Base-by-base conservation (phyloP, 2,113 vertebrate species). In the Odontophorus gujanensis region DNA sequence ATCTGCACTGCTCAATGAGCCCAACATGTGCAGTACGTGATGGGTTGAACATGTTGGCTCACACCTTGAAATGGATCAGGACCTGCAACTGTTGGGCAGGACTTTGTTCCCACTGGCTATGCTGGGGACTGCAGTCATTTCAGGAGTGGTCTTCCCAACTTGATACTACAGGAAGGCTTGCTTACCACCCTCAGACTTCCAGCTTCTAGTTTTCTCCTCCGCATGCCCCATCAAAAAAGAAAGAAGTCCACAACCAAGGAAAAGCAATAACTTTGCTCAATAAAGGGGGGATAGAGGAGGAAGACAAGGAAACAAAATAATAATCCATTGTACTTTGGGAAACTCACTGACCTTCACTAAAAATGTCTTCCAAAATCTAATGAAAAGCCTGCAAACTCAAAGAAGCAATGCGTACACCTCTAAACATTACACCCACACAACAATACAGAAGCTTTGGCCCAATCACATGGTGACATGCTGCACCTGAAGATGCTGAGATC, bases 31-130 rank as follows among this genome's bases (percentile, higher is more conserved):
- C 25, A 30, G 68, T 13, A 76, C 17, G 17, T 4, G 30, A 32
- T 2, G 2, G 26, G 13, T 21, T 26, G 36, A 40, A n/a, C 47
- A 21, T 0, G 0, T 17, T 1, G 0, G 17, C 42, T 59, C 36
- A 43, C 3, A 1, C 40, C 59, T 71, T 24, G 24, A 58, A 92
- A 85, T 0, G 1, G 7, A 85, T 43, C 22, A 40, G n/a, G 25
- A 57, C 6, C 0, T 20, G 25, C 79, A 38, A 24, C 24, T 2
- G 0, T 43, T 55, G 62, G 34, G 71, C 14, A 42, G 9, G 16
- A 24, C 22, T 7, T 28, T 43, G 24, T 36, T 74, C 45, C 71
- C 17, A 16, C 16, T 11, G 36, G 51, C 11, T 62, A 24, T 3
- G 3, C 21, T 11, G 50, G 13, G 47, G 32, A 57, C 66, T 57